These are phyloP conservation scores for Enteromius paludinosus DNA, from an alignment of 2,797 vertebrate genomes.

Conservation along the genomic window DNA sequence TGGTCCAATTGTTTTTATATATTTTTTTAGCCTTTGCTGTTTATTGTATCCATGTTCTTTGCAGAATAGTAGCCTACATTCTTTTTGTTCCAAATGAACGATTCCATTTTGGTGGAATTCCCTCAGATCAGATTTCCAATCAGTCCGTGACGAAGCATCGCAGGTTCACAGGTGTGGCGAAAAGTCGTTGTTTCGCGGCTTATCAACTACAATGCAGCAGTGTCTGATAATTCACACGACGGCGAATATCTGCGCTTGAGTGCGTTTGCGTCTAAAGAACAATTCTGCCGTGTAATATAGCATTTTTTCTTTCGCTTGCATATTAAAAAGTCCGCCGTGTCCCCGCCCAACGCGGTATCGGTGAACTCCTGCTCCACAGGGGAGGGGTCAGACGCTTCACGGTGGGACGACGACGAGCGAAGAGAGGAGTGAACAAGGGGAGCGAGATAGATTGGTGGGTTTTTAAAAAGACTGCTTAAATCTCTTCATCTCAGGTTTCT, in stretches of 20 bases:
- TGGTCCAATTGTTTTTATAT: not conserved
- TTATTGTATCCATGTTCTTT: not conserved
- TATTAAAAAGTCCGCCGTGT: slow-evolving; percentile 6
- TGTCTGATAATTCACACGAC: not conserved
- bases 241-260: too few relatives aligned
- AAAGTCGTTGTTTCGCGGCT: not conserved
- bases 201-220: not conserved
- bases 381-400: slow-evolving; percentile 56
- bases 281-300: not conserved
- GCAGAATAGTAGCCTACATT: not conserved
- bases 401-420: slow-evolving; percentile 66
- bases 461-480: slow-evolving; percentile 53
- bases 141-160: not conserved
- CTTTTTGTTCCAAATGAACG: not conserved
- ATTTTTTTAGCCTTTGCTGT: not conserved
- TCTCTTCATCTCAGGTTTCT: slow-evolving; percentile 31
- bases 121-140: not conserved
- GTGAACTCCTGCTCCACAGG: slow-evolving; percentile 38
- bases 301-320: slow-evolving; percentile 1
- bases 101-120: not conserved
- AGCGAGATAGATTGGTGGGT: slow-evolving; percentile 74
- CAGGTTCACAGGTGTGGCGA: slow-evolving; percentile 17
- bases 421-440: slow-evolving; percentile 75
- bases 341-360: slow-evolving; percentile 60
- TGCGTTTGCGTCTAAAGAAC: not conserved